Percentiles rank a stretch among this genome's conserved stretches.
Conservation (phyloP, 92 coral and sea anemone species). For the Plumapathes pennacea region DNA sequence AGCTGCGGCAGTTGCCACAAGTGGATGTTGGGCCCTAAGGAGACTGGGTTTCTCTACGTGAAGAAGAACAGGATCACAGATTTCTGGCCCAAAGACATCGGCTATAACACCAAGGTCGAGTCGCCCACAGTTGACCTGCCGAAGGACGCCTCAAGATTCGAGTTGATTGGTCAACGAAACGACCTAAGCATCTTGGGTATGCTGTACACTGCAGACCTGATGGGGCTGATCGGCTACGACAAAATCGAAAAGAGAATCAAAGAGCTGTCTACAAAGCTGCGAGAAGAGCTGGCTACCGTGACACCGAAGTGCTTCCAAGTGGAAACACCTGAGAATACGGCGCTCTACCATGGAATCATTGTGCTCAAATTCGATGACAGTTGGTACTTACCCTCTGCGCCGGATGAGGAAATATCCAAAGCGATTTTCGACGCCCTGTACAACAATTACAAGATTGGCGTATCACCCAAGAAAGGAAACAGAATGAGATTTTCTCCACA, state of each 20-base stretch:
- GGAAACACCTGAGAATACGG: constrained; percentile 21
- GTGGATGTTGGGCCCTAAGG: constrained; percentile 76
- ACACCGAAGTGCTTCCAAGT: neutral
- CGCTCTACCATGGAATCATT: constrained; percentile 25
- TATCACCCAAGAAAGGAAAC: constrained; percentile 48
- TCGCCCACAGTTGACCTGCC: constrained; percentile 35
- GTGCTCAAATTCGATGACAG: constrained; percentile 18
- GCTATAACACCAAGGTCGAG: constrained; percentile 53
- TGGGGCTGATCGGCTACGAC: constrained; percentile 52
- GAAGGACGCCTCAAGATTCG: constrained; percentile 40
- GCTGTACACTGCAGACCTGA: constrained; percentile 60
- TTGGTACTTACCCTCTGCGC: too few relatives aligned
- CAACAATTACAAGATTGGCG: constrained; percentile 49
- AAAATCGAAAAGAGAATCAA: constrained; percentile 37
- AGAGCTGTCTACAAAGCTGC: constrained; percentile 10
- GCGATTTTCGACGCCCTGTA: constrained; percentile 23
- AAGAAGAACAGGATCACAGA: constrained; percentile 31
- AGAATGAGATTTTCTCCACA: constrained; percentile 47
- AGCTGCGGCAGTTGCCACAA: constrained; percentile 57
- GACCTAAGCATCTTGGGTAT: constrained; percentile 56
- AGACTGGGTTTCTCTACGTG: constrained; percentile 66
- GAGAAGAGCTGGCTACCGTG: constrained; percentile 4
- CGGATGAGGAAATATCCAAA: too few relatives aligned
- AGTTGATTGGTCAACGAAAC: constrained; percentile 63
- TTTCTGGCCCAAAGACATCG: constrained; percentile 62